Conservation (phyloP, 2,113 vertebrate species). For the Microcebus jonahi region DNA sequence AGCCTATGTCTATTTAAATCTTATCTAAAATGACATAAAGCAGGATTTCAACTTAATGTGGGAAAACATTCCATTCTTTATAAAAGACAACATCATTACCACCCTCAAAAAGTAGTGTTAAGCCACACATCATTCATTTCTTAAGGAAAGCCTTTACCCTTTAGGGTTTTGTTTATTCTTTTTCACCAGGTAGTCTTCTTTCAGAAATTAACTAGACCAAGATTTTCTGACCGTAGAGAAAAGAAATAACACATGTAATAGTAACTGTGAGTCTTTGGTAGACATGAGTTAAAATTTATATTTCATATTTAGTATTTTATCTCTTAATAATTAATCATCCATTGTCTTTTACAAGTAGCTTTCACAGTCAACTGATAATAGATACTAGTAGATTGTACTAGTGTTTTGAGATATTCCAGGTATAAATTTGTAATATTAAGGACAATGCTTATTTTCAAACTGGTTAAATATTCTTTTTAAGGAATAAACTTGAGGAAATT, state of each 20-base stretch:
- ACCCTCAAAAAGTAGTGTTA: not conserved
- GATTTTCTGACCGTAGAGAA: conserved; percentile 12
- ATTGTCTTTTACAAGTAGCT: conserved; percentile 25
- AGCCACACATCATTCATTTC: not conserved
- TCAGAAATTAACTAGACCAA: not conserved
- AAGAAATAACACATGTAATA: not conserved
- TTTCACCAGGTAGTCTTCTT: not conserved
- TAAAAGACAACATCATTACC: not conserved
- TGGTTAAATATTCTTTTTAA: conserved; percentile 29
- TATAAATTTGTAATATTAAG: not conserved
- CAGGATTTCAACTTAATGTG: conserved; percentile 50
- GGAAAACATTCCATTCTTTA: conserved; percentile 54
- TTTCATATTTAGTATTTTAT: not conserved
- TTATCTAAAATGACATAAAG: conserved; percentile 58
- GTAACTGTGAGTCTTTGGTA: not conserved
- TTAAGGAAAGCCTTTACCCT: conserved; percentile 36
- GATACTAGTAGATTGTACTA: not conserved
- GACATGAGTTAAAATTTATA: not conserved
- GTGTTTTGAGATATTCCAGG: conserved; percentile 10
- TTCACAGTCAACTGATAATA: not conserved
- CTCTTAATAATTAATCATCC: conserved; percentile 12
- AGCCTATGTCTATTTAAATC: conserved; percentile 47
- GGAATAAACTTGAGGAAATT: not conserved
- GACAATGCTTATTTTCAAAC: not conserved
- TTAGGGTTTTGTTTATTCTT: not conserved